Evolutionary conservation across 2,113 vertebrate species (phyloP), one percentile per base, ranked within the genome.

Genomic region (Gadus chalcogrammus): DNA sequence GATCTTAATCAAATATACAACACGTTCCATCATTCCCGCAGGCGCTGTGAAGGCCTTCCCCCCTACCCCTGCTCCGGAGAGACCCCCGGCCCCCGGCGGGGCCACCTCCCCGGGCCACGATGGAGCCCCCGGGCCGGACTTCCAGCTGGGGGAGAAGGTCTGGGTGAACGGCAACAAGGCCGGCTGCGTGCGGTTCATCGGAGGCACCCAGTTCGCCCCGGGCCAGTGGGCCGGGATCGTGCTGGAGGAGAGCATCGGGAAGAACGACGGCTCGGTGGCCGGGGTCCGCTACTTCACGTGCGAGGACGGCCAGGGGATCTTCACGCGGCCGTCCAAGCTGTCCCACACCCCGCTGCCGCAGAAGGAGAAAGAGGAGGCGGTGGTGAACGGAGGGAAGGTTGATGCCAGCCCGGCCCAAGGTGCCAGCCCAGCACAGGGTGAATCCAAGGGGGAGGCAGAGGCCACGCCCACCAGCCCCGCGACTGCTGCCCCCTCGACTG

Each of bases 161-260:
- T 99, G 96, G 95, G 96, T 99, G 61, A 99, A 97, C 1, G 95
- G 96, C 12, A 96, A 94, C 82, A 98, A 98, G 73, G 94, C 95
- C 0, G 97, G 97, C 28, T 94, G 91, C n/a, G 95, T 99, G 75
- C 94, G 94, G 76, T 99, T 98, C 73, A 87, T 99, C 1, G 97
- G 97, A 1, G 93, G 93, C 20, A 96, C 96, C 0, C 97, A 98
- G 79, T 99, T 99, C 53, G 97, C 97, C 0, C 96, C 96, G 0
- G 96, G 97, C 2, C 96, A 97, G 75, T 99, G 97, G 97, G 97
- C 97, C 0, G 96, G 97, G 38, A 95, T 98, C 2, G 95, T 95
- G 73, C 81, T 98, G 74, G 96, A 99, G 0, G 95, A 98, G 70
- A 79, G 93, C 0, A 98, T 97, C 0, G 97, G 96, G 15, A 99